Base-by-base conservation (phyloP, 2,797 vertebrate genomes). In the Kryptopterus vitreolus region DNA sequence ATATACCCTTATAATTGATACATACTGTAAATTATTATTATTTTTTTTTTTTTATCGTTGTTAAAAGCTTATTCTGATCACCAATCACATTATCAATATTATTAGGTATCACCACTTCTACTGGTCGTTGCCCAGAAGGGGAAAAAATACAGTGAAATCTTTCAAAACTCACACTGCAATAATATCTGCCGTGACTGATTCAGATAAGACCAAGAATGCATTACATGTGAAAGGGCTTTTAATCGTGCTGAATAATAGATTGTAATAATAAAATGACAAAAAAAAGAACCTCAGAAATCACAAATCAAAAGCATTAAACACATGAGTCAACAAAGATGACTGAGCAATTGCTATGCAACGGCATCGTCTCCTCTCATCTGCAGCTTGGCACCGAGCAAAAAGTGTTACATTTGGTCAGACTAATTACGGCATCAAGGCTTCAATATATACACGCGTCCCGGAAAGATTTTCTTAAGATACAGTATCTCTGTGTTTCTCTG, bases 401-500 rank as follows among this genome's bases (percentile, higher is more conserved):
- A 77, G 46, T 35, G 48, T 52, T 62, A 52, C 16, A 53, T 29
- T 24, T 63, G n/a, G 24, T 53, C 18, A 55, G 58, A 50, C 18
- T 50, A 48, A 33, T 50, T 31, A 61, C 15, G 12, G 62, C n/a
- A 29, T 53, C 48, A 33, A 16, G 10, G 26, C 48, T 13, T 70
- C 46, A 8, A 46, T 26, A 26, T 46, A 15, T 48, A 43, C n/a
- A n/a, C n/a, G 63, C 35, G 43, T 73, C 65, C 10, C n/a, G 3
- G 33, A n/a, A 53, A 33, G 50, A 11, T 24, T 80, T 74, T 31
- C 59, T 68, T 43, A 75, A 12, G 24, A 29, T 75, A 76, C 63
- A 61, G 20, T 24, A 52, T 52, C 62, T 24, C 72, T 35, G 63
- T 50, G 53, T 61, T 76, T 76, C 55, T 81, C 65, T 70, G 11